Evolutionary conservation across 2,113 vertebrate species (phyloP).

Genomic region (Nesoenas mayeri): DNA sequence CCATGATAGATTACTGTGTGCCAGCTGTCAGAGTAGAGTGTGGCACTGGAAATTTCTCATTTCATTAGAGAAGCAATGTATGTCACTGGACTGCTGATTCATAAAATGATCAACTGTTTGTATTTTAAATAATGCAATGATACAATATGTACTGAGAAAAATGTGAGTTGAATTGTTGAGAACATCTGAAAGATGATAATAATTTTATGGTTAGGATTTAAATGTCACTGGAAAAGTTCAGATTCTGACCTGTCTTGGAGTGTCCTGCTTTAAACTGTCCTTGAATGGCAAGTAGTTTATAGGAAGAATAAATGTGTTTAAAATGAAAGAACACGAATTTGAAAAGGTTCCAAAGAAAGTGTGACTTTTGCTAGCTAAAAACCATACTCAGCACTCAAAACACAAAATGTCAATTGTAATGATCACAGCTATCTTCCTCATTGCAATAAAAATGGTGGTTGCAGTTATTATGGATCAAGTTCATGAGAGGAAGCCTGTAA

Average conservation of each 20-base stretch:
- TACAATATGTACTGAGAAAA: neutral
- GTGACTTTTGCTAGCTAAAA: neutral
- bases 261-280: neutral
- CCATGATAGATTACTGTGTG: neutral
- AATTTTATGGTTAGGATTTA: constrained; percentile 24
- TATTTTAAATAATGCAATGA: neutral
- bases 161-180: neutral
- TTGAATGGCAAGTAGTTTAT: constrained; percentile 29
- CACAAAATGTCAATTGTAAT: neutral
- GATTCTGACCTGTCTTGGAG: constrained; percentile 30
- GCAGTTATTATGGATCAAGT: neutral
- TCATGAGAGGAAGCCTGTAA: neutral
- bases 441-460: neutral
- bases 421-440: neutral
- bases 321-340: constrained; percentile 15
- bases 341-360: neutral
- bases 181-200: constrained; percentile 15
- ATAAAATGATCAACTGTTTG: neutral
- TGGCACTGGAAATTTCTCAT: neutral
- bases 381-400: neutral
- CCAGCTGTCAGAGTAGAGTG: neutral
- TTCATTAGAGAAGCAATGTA: neutral
- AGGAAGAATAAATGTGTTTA: constrained; percentile 27
- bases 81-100: neutral
- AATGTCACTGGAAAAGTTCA: constrained; percentile 54